Conservation (phyloP, 2,113 vertebrate species). For the Tympanuchus pallidicinctus region DNA sequence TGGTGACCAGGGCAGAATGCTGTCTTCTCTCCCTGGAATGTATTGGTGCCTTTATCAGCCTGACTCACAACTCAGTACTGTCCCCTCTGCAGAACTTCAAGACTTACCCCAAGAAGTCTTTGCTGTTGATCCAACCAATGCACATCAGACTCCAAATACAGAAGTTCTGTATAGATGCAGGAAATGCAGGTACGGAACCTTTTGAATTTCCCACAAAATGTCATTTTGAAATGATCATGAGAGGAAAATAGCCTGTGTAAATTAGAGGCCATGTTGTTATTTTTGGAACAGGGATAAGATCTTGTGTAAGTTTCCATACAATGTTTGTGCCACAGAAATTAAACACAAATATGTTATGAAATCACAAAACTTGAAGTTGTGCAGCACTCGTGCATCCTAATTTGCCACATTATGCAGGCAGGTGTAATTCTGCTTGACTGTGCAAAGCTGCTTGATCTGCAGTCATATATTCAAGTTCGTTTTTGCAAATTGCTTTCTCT, state of each 20-base stretch:
- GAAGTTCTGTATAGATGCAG: constrained; percentile 91
- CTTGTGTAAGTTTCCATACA: background rate
- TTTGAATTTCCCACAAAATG: background rate
- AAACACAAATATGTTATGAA: background rate
- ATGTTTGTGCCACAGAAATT: background rate
- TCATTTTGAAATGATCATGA: background rate
- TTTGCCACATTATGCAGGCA: fast-evolving
- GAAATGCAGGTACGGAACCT: constrained; percentile 89
- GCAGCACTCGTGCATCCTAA: background rate
- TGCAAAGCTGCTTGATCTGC: background rate
- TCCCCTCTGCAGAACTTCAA: constrained; percentile 79
- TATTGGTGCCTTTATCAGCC: fast-evolving
- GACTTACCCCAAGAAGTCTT: constrained; percentile 89
- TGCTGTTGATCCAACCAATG: constrained; percentile 84
- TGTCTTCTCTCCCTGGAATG: background rate
- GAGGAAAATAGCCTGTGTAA: background rate
- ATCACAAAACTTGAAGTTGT: background rate
- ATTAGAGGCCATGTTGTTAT: background rate
- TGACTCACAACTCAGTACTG: background rate
- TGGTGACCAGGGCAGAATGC: background rate
- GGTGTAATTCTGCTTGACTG: background rate
- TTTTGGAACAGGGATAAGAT: background rate
- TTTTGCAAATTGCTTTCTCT: background rate
- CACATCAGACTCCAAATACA: constrained; percentile 69
- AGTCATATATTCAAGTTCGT: background rate